Evolutionary conservation across 2,797 vertebrate species (phyloP).

Genomic region (Muscicapa comitata): DNA sequence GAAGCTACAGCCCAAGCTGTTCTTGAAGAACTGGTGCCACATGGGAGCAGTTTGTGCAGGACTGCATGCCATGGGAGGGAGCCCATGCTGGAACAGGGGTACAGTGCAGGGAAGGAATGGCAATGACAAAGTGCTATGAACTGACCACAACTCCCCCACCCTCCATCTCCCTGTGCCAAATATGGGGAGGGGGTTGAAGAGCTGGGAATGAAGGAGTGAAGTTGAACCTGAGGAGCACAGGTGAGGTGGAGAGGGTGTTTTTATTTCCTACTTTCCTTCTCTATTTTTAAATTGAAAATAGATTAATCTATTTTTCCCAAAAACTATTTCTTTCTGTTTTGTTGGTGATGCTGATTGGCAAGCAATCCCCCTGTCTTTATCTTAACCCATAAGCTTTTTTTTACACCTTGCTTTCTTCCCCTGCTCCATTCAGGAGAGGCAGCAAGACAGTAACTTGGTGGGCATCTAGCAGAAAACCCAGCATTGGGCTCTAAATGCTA

Average conservation of each 20-base stretch:
- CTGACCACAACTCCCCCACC: fast-evolving
- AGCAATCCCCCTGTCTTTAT: neutral
- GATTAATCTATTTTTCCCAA: neutral
- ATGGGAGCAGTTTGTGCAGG: neutral
- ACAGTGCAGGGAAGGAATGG: neutral
- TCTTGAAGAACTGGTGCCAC: neutral
- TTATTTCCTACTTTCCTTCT: neutral
- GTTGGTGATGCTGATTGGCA: neutral
- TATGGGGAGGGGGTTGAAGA: fast-evolving
- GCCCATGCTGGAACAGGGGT: neutral
- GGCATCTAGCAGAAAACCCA: neutral
- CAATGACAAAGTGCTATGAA: neutral
- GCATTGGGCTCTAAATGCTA: neutral
- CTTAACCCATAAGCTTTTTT: neutral
- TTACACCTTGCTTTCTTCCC: neutral
- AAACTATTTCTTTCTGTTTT: neutral
- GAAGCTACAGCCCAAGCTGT: neutral
- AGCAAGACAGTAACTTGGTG: neutral
- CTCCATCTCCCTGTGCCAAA: fast-evolving
- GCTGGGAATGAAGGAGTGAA: neutral
- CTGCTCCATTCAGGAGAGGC: neutral
- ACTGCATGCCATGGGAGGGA: neutral
- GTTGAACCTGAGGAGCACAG: neutral
- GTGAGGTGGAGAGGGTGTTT: fast-evolving
- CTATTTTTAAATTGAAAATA: neutral